Evolutionary conservation across 2,113 vertebrate species (phyloP), one percentile per base, ranked within the genome.

Genomic region (Ramphastos sulfuratus): DNA sequence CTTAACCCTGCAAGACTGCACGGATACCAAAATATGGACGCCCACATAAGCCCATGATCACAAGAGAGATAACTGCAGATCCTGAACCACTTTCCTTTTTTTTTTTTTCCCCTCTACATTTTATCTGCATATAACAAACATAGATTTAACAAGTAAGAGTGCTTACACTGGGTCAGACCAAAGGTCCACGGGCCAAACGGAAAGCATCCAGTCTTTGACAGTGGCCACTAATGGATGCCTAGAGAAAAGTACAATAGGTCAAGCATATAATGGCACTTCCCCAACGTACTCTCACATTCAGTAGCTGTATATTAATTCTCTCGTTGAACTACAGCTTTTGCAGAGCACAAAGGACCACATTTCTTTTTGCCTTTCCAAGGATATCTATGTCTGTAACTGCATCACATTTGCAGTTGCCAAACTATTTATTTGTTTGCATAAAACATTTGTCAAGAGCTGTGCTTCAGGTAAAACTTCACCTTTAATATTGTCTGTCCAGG

Each of bases 61-160:
- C 64, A 44, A 30, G 25, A 35, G 25, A 83, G 28, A 48, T 3
- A 7, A 54, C 31, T 54, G 61, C 31, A 71, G 67, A 87, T 9
- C 9, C 24, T 0, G 1, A 83, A 80, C 19, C 3, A 2, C 1
- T 37, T 42, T 64, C 2, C n/a, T n/a, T n/a, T 39, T 39, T 58
- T 44, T 44, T 3, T n/a, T 39, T 66, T 50, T 15, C 28, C 7
- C 7, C 21, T n/a, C 42, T 63, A 6, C 0, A 0, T 55, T 73
- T 66, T 63, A 24, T 35, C 48, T 5, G n/a, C 4, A 0, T 35
- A 7, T 12, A 67, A 37, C 42, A 91, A 89, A 76, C 6, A 44
- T 5, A 25, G 24, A 73, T 37, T 79, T 70, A 91, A 84, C 42
- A 86, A 70, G 9, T 28, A 61, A 13, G 4, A 61, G n/a, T 18